Evolutionary conservation across 2,888 invertebrate species (phyloP).

Genomic region (Dryococelus australis): DNA sequence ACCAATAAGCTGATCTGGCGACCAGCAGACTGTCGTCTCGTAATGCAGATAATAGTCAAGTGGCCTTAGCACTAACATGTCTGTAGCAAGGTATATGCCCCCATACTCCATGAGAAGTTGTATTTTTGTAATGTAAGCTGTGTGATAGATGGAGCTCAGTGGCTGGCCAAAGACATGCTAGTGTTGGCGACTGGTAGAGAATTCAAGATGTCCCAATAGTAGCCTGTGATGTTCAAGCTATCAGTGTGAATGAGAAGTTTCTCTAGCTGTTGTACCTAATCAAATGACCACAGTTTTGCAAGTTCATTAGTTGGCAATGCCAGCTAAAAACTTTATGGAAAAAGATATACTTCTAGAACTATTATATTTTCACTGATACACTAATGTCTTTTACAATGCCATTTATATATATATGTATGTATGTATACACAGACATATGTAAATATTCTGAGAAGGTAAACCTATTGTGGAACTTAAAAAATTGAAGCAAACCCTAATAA

Average conservation of each 20-base stretch:
- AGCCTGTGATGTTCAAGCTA: slow-evolving; percentile 47
- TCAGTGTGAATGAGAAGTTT: slow-evolving; percentile 54
- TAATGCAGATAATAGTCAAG: slow-evolving; percentile 54
- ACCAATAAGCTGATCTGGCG: slow-evolving; percentile 53
- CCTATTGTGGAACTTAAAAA: too few species aligned
- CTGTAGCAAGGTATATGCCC: slow-evolving; percentile 57
- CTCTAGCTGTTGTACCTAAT: slow-evolving; percentile 52
- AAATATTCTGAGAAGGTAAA: too few species aligned
- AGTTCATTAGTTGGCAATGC: too few species aligned
- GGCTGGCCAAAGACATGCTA: slow-evolving; percentile 55
- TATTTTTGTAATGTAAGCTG: slow-evolving; percentile 56
- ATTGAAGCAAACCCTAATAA: too few species aligned
- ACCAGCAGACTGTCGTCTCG: slow-evolving; percentile 57
- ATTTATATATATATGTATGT: too few species aligned
- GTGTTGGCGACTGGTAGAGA: slow-evolving; percentile 42
- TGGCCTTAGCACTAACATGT: slow-evolving; percentile 54
- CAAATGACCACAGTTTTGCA: neutral
- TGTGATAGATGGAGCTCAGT: slow-evolving; percentile 56
- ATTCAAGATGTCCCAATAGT: slow-evolving; percentile 50
- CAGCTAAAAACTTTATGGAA: too few species aligned
- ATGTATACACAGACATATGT: too few species aligned
- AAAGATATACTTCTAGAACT: too few species aligned
- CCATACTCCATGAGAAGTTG: slow-evolving; percentile 54
- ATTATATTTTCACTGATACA: too few species aligned
- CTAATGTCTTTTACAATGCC: too few species aligned